Base-by-base conservation (phyloP, 2,113 vertebrate species). In the Lophura nycthemera region DNA sequence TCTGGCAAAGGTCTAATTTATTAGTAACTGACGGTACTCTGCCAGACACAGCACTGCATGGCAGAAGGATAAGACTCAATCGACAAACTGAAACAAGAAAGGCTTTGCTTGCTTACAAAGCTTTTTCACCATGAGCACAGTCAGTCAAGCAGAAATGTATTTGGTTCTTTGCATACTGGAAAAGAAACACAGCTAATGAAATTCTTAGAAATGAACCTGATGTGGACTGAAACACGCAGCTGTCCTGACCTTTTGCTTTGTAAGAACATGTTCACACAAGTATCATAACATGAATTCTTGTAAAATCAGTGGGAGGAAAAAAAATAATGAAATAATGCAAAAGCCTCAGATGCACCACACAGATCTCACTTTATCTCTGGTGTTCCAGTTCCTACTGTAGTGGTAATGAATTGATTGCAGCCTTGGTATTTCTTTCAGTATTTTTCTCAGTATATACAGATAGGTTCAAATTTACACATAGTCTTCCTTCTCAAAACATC, bases 1-100 rank as follows among this genome's bases (percentile, higher is more conserved):
- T 42, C 9, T 40, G 48, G 52, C 65, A 66, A 59, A 36, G 43
- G 59, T 7, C 34, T 43, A 13, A 43, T 1, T 5, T 57, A 13
- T 32, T 24, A 61, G 52, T 34, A 40, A 61, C 29, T 8, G 24
- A 38, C 0, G 10, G 34, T 22, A 40, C n/a, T 29, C 52, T 24
- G 34, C 40, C 40, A 9, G 8, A 19, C 2, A 0, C 10, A 32
- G 43, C 0, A 38, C 25, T 3, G 10, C 36, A 24, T 1, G n/a
- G 71, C 56, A 63, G 40, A 40, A 83, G 24, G 47, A 70, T 15
- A 47, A 56, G 71, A 48, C 16, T 10, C 47, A 42, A 56, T 0
- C 3, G 56, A 34, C 29, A 45, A 57, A 47, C 3, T 30, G 47
- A 34, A 48, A 56, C 10, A 30, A 63, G 56, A 70, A 54, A 52